Evolutionary conservation across 2,888 invertebrate species (phyloP), one percentile per base, ranked within the genome.

Genomic region (Noctua comes): DNA sequence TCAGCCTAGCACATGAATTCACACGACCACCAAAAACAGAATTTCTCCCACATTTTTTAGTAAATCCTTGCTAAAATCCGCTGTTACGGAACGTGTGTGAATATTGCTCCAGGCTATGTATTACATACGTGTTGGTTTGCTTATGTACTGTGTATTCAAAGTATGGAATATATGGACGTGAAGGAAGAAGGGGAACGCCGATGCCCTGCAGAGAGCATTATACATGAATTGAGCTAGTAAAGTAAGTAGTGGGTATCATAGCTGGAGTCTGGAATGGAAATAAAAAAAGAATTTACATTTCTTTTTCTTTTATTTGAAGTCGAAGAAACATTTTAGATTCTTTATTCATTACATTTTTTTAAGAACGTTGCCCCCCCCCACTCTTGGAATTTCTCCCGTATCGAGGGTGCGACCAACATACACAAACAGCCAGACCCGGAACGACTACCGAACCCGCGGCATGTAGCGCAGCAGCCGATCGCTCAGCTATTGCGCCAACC

Each of bases 101-200:
- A 80, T 36, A 69, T 48, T 62, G n/a, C 75, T 48, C 13, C 31
- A 1, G 64, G 69, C 31, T 46, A 11, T 62, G 21, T 70, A 54
- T 68, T 48, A 62, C 31, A 68, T 36, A 54, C 68, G 69, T 77
- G 76, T 62, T 36, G 27, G 77, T 69, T 27, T 27, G 13, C 10
- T 18, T 66, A 43, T 43, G 18, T 66, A 69, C 36, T 36, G 21
- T 65, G 27, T 68, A 62, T 73, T 68, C 27, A 73, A 79, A 79
- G 68, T 59, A 51, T 68, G 51, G 57, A 68, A 51, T 73, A 31
- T 48, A 66, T 57, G 40, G 31, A 48, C n/a, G 57, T n/a, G 65
- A 18, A 18, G 6, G 24, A 51, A 72, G 59, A 40, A 40, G 1
- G 27, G n/a, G 57, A 18, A 51, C 11, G 16, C n/a, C 21, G n/a